Conservation (phyloP, 1,140 invertebrate genomes). For the Cheumatopsyche charites region DNA sequence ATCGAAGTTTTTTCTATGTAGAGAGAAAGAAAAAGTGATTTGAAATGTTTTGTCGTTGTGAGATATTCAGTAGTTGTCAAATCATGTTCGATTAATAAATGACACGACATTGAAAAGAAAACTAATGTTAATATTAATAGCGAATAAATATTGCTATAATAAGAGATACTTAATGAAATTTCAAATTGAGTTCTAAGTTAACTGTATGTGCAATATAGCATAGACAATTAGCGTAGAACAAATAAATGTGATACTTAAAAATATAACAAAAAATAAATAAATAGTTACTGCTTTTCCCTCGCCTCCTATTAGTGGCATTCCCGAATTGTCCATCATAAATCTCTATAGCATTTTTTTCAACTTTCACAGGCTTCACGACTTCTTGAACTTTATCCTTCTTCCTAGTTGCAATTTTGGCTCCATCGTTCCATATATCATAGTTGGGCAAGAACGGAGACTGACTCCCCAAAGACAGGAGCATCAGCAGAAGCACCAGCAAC, state of each 20-base stretch:
- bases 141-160: no score
- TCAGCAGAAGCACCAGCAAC: background rate
- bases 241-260: conserved; percentile 1
- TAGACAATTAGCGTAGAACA: no score
- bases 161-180: no score
- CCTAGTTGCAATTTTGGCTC: conserved; percentile 4
- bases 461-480: conserved; percentile 16
- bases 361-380: background rate
- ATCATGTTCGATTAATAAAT: no score
- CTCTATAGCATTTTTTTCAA: background rate
- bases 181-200: no score
- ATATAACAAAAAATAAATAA: conserved; percentile 18
- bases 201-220: no score
- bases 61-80: no score
- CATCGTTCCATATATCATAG: conserved; percentile 46
- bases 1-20: no score
- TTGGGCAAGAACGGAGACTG: conserved; percentile 14
- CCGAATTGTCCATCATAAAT: background rate
- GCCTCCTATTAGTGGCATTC: conserved; percentile 12
- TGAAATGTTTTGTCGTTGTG: no score
- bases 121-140: no score
- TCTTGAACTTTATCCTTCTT: conserved; percentile 4
- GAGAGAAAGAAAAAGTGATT: no score
- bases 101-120: no score
- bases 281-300: conserved; percentile 31